Evolutionary conservation across 2,113 vertebrate species (phyloP).

Genomic region (Catharus minimus): DNA sequence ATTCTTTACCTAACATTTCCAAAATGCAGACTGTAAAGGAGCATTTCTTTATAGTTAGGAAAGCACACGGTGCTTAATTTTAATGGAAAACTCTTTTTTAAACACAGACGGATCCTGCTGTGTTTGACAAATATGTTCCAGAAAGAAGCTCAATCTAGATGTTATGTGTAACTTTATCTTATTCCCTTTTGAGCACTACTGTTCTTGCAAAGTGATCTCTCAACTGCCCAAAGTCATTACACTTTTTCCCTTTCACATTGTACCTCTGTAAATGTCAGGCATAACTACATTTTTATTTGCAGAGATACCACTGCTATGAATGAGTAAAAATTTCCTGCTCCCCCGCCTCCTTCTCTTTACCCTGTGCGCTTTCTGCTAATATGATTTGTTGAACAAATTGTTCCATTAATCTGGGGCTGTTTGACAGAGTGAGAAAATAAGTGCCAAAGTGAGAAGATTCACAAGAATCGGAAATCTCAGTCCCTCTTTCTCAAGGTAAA

Average conservation of each 20-base stretch:
- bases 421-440: constrained; percentile 89
- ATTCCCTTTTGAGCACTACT: constrained; percentile 77
- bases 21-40: constrained; percentile 25
- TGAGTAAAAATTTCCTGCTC: constrained; percentile 80
- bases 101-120: constrained; percentile 66
- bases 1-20: constrained; percentile 46
- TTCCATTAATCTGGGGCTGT: constrained; percentile 90
- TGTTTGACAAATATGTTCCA: constrained; percentile 78
- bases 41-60: constrained; percentile 27
- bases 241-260: constrained; percentile 81
- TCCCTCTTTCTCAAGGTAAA: constrained; percentile 94
- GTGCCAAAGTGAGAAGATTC: constrained; percentile 84
- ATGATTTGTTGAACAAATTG: constrained; percentile 94
- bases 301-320: constrained; percentile 85
- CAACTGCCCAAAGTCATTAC: constrained; percentile 88
- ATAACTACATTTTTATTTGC: constrained; percentile 94
- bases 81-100: constrained; percentile 69
- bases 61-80: constrained; percentile 68
- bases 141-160: constrained; percentile 77
- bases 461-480: constrained; percentile 85
- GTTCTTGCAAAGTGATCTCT: constrained; percentile 81
- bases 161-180: constrained; percentile 83
- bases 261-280: constrained; percentile 92
- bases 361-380: constrained; percentile 87
- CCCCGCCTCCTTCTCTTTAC: constrained; percentile 82